These are phyloP conservation scores for Astreopora myriophthalma DNA, from an alignment of 64 coral and sea anemone species.

Conservation along the genomic window DNA sequence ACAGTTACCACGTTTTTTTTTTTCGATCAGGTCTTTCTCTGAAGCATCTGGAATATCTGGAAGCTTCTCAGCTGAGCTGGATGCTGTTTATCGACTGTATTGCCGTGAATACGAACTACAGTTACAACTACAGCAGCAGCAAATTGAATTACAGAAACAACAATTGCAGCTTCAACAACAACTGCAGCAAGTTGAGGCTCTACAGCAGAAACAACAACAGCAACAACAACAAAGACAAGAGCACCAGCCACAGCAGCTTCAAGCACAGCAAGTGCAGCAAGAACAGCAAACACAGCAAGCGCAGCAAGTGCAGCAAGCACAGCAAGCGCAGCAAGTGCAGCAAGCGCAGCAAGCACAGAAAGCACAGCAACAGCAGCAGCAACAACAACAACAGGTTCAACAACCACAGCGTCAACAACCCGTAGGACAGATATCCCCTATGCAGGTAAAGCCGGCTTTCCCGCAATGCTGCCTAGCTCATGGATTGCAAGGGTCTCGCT, in stretches of 20 bases:
- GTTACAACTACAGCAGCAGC: slow-evolving; percentile 86
- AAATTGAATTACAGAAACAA: slow-evolving; percentile 90
- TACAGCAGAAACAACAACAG: slow-evolving; percentile 64
- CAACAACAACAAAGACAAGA: background rate
- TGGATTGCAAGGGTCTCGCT: no score
- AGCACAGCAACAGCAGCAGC: background rate
- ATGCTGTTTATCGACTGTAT: slow-evolving; percentile 85
- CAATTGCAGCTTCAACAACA: slow-evolving; percentile 92
- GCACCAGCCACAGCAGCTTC: background rate
- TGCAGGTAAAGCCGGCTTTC: no score
- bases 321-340: background rate
- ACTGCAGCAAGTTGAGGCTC: slow-evolving; percentile 82
- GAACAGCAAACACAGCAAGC: slow-evolving; percentile 54
- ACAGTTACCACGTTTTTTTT: background rate
- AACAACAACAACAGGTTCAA: background rate
- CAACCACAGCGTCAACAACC: background rate
- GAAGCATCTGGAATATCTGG: slow-evolving; percentile 34
- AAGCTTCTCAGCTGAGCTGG: slow-evolving; percentile 72
- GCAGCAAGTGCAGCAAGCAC: slow-evolving; percentile 83
- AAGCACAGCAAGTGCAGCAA: background rate
- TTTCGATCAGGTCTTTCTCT: slow-evolving; percentile 11
- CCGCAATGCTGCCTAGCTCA: no score
- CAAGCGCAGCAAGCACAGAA: background rate
- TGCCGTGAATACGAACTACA: slow-evolving; percentile 92
- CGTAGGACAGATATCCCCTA: background rate